Base-by-base conservation (phyloP, 2,113 vertebrate species). In the Dendrocopos noguchii region DNA sequence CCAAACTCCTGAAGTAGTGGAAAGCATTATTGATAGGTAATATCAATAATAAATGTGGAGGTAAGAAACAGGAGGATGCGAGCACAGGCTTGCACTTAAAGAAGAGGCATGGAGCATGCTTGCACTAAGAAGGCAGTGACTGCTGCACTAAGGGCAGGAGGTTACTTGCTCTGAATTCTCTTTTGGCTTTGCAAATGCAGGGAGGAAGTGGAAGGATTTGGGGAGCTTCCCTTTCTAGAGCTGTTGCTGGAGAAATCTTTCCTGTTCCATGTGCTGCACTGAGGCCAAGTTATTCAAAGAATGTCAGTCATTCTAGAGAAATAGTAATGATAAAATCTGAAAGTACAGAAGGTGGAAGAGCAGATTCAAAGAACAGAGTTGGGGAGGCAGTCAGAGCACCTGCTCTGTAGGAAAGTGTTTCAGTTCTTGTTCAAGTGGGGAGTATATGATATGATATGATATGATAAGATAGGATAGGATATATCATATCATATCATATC, bases 21-120 rank as follows among this genome's bases (percentile, higher is more conserved):
- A 87, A 80, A 90, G 66, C 67, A 79, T 90, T 94, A 91, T 79
- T 93, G 95, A 95, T 80, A 92, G 84, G 15, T 42, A 33, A 61
- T 84, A 94, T 94, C 64, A 96, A 92, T 95, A 94, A 95, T 91
- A 64, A 83, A 95, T 92, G 91, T 25, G 68, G 46, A 92, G 70
- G 34, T 46, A 86, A 64, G 79, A 86, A 87, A 29, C 25, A 83
- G 42, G 53, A 87, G 65, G 53, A 57, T 73, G 42, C 3, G 5
- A 71, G 60, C 34, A 34, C 33, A 73, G 36, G 34, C 90, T 82
- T 91, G 29, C 57, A 36, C 72, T 71, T 65, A 18, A 66, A 92
- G 74, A 59, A 68, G 87, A 82, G 63, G 80, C n/a, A 39, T n/a
- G 56, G 63, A 88, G 42, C 31, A 33, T 34, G 6, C 33, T n/a